Percentiles rank a stretch among this genome's conserved stretches.
Conservation (phyloP, 2,888 invertebrate species). For the Drosophila subquinaria region DNA sequence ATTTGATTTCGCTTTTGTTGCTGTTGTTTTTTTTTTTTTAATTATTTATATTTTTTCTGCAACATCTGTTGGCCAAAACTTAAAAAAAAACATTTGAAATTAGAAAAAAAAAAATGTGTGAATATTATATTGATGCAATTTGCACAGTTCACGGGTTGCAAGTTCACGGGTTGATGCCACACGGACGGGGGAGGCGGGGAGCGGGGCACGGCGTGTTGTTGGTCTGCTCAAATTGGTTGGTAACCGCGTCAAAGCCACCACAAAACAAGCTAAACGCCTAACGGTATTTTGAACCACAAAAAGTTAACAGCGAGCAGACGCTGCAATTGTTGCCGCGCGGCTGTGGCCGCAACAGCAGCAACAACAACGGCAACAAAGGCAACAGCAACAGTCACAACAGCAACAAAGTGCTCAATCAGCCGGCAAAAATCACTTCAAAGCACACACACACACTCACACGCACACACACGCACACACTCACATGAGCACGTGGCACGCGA, state of each 20-base stretch:
- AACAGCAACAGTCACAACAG: conserved; percentile 8
- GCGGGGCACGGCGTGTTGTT: background rate
- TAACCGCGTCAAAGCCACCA: conserved; percentile 69
- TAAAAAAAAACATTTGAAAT: background rate
- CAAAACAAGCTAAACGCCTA: conserved; percentile 65
- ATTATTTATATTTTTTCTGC: background rate
- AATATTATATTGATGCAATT: background rate
- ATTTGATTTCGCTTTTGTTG: background rate
- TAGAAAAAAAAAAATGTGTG: background rate
- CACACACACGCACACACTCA: conserved; percentile 21
- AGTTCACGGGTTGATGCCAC: background rate
- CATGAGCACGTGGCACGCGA: conserved; percentile 25
- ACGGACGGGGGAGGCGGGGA: too few relatives aligned
- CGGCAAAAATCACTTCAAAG: conserved; percentile 58
- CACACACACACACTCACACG: conserved; percentile 29
- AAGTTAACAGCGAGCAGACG: conserved; percentile 33
- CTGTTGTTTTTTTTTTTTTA: background rate
- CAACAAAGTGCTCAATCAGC: conserved; percentile 56
- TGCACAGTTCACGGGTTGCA: conserved; percentile 1
- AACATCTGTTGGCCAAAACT: conserved; percentile 1
- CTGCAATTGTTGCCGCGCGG: conserved; percentile 37
- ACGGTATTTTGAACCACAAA: conserved; percentile 26
- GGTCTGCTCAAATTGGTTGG: conserved; percentile 52
- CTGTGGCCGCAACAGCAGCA: conserved; percentile 16
- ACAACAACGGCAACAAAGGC: conserved; percentile 20